Evolutionary conservation across 2,888 invertebrate genomes (phyloP).

Genomic region (Drosophila leonis): DNA sequence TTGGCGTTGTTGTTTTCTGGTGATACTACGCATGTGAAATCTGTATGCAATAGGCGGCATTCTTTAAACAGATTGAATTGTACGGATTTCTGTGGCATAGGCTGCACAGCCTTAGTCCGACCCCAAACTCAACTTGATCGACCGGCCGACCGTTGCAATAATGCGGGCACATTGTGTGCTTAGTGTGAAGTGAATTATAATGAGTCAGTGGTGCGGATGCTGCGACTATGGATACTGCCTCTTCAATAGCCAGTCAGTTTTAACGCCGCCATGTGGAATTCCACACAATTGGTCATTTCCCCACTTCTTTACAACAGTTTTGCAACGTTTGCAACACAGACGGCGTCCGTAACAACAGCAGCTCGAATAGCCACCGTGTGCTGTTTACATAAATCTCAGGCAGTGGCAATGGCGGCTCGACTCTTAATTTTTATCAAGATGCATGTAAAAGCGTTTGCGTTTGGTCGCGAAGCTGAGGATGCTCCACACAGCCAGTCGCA

Average conservation of each 20-base stretch:
- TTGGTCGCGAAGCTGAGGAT: constrained; percentile 22
- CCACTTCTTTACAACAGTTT: constrained; percentile 31
- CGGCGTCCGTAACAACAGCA: constrained; percentile 26
- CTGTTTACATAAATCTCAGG: constrained; percentile 62
- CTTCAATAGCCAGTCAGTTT: constrained; percentile 40
- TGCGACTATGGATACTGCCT: constrained; percentile 19
- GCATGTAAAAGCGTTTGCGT: constrained; percentile 44
- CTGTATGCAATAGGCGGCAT: constrained; percentile 49
- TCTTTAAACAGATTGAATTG: constrained; percentile 61
- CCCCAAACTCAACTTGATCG: constrained; percentile 34
- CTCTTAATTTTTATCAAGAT: constrained; percentile 60
- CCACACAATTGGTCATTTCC: constrained; percentile 65
- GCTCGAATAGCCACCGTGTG: constrained; percentile 25
- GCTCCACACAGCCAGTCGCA: constrained; percentile 20
- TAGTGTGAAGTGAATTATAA: constrained; percentile 69
- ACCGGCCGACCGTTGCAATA: constrained; percentile 42
- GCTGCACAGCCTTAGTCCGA: constrained; percentile 23
- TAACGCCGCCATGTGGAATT: constrained; percentile 65
- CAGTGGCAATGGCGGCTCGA: constrained; percentile 26
- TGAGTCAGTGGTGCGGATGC: constrained; percentile 45
- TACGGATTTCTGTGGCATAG: constrained; percentile 47
- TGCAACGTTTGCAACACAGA: constrained; percentile 41
- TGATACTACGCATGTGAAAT: constrained; percentile 42
- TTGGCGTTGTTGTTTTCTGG: constrained; percentile 28
- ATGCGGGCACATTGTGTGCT: constrained; percentile 65